Evolutionary conservation across 2,113 vertebrate species (phyloP), one percentile per base, ranked within the genome.

Genomic region (Ophthalmolycus amberensis): DNA sequence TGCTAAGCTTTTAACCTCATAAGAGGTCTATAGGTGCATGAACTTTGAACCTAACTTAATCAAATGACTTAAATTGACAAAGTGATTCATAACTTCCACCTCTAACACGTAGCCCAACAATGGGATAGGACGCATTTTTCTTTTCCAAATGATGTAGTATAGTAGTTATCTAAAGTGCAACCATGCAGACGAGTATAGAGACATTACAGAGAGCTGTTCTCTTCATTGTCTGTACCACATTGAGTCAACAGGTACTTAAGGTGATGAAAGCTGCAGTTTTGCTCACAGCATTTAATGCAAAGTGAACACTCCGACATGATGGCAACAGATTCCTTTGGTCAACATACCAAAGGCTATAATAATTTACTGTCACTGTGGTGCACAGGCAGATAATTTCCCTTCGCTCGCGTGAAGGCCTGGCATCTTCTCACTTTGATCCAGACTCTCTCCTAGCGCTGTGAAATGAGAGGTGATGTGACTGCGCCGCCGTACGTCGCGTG

Each of bases 371-470:
- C 88, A 85, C 77, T 8, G 68, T 10, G 67, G 16, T 32, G 69
- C 40, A 20, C 65, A n/a, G 18, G 71, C 38, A 9, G 80, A 85
- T 82, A 50, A 86, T 88, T 88, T 85, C 76, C 50, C 62, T 72
- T 68, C 71, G 79, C 68, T 59, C 5, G 14, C 29, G 34, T 25
- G 62, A 73, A 87, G 75, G 83, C 66, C 77, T 74, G 87, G 75
- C 84, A 69, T 88, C 85, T 71, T 73, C 85, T 88, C 67, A 63
- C 92, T 94, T 92, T 93, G 91, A 94, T 94, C 88, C 87, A 34
- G 7, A 4, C 79, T 84, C 74, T 77, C 84, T 80, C 44, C 84
- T 75, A 70, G 27, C 27, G 56, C 85, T 85, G 88, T 54, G 82
- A 88, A 87, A 90, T 84, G 77, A 83, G 82, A 85, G 82, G 58